A percentile compares a stretch with the other conserved stretches of the same genome.
These are phyloP conservation scores for Bostrychus sinensis DNA, from an alignment of 2,113 vertebrate genomes.

Conservation along the genomic window DNA sequence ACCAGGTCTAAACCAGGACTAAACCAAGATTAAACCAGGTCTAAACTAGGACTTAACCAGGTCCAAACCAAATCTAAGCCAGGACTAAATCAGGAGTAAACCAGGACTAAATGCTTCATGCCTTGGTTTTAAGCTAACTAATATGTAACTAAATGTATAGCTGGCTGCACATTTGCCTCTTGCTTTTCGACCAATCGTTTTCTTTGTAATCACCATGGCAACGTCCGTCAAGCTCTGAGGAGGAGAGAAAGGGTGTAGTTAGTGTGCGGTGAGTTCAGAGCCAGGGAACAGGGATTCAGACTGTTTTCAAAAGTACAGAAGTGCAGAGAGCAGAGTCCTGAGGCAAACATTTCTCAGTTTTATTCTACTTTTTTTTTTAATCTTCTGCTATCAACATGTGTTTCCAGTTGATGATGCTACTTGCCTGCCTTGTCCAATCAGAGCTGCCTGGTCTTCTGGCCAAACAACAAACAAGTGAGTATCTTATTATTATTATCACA, in stretches of 20 bases:
- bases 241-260: conserved; percentile 64
- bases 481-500: neutral
- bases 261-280: conserved; percentile 46
- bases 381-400: conserved; percentile 47
- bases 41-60: no score
- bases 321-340: neutral
- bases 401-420: conserved; percentile 46
- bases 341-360: neutral
- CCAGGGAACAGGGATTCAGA: conserved; percentile 21
- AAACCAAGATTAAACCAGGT: no score
- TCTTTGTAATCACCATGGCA: conserved; percentile 54
- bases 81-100: no score
- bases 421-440: conserved; percentile 53
- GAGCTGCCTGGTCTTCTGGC: conserved; percentile 44
- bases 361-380: neutral
- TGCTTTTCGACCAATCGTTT: conserved; percentile 36
- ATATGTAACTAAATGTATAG: no score
- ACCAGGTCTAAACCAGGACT: no score
- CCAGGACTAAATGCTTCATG: no score
- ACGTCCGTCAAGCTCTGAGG: conserved; percentile 45
- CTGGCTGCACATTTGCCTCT: neutral
- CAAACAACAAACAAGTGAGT: conserved; percentile 70
- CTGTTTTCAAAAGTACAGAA: conserved; percentile 34
- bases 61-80: no score
- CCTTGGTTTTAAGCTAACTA: no score